Evolutionary conservation across 2,113 vertebrate species (phyloP), one percentile per base, ranked within the genome.

Genomic region (Dromiciops gliroides): DNA sequence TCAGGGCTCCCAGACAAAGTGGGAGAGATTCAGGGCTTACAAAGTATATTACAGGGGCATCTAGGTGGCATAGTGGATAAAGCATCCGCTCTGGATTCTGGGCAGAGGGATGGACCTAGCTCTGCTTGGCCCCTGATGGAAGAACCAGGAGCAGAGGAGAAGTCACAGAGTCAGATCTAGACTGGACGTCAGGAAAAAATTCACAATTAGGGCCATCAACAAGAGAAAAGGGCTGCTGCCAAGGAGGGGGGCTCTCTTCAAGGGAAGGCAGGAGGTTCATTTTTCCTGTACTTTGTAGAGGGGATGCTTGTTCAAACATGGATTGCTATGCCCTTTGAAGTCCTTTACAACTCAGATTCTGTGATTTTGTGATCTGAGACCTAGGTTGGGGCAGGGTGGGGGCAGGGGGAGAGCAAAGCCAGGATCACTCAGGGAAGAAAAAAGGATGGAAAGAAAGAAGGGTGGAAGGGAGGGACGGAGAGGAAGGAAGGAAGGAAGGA

Each of bases 361-460:
- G 19, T 83, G 67, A 83, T 83, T 83, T 83, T 83, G 67, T 83
- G 67, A 83, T 83, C n/a, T 83, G 67, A 95, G 67, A 44, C 47
- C 5, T 0, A 9, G 56, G 28, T n/a, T n/a, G n/a, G n/a, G n/a
- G n/a, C n/a, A n/a, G 1, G 4, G 14, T 1, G 0, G 9, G 51
- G 19, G 47, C 1, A 0, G 22, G 24, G 48, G 48, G 1, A 0
- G 22, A 23, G 22, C 25, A 16, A 50, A 37, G 1, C 0, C 37
- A 28, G 7, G 26, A 24, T 22, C 37, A 83, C n/a, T 83, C 19
- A 8, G 2, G 24, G 24, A 83, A 12, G 28, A 31, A 37, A 16
- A 37, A 50, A 67, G 60, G 31, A 67, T 37, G 0, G 12, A 67
- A 67, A 3, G 60, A 50, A 50, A 6, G 22, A 28, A 50, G 3